A percentile compares a stretch with the other conserved stretches of the same genome.
phyloP scores from a whole-genome alignment of 2,888 invertebrate species.

The Euplexia lucipara region DNA sequence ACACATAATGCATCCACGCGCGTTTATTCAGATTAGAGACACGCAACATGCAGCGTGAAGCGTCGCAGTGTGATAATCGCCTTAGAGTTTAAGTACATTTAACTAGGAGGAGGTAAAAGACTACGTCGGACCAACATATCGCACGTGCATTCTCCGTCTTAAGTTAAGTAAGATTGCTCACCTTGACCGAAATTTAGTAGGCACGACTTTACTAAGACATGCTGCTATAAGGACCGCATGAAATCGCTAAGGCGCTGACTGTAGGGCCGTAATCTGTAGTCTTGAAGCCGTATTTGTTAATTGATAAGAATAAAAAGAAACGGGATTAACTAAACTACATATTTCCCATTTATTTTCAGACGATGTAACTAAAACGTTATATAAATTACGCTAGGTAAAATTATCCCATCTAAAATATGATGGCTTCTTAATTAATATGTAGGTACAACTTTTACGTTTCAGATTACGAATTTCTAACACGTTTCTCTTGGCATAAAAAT shows the following conservation, averaged over 20 bases:
- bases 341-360: not conserved
- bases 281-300: constrained; percentile 11
- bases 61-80: too few species aligned
- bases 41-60: too few species aligned
- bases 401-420: not conserved
- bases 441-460: not conserved
- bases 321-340: not conserved
- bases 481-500: not conserved
- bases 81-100: too few species aligned
- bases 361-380: not conserved
- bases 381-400: not conserved
- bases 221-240: too few species aligned
- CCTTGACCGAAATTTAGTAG: too few species aligned
- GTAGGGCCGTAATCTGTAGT: not conserved
- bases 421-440: constrained; percentile 4
- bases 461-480: not conserved
- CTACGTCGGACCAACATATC: too few species aligned
- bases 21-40: too few species aligned
- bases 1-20: too few species aligned
- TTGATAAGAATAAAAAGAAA: constrained; percentile 1
- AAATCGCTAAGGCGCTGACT: not conserved
- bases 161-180: too few species aligned
- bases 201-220: too few species aligned
- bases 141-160: too few species aligned
- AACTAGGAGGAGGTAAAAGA: too few species aligned